phyloP scores from a whole-genome alignment of 1,140 invertebrate genomes.

The Aphidius gifuensis region DNA sequence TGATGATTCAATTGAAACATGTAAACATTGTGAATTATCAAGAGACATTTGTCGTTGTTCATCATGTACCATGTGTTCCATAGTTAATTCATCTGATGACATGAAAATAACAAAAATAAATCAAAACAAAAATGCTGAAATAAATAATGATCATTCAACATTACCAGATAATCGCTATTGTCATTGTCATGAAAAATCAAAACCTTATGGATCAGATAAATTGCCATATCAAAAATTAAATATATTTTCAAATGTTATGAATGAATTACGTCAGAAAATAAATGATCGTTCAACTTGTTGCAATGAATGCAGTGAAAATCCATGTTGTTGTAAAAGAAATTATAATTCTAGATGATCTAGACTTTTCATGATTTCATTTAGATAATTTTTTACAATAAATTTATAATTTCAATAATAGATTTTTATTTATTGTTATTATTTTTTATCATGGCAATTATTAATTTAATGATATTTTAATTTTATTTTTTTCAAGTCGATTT shows the following conservation, averaged over 20 bases:
- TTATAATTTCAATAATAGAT: too few relatives aligned
- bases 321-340: conserved; percentile 30
- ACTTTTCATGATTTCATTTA: too few relatives aligned
- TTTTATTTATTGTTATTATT: too few relatives aligned
- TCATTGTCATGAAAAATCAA: conserved; percentile 24
- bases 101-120: conserved; percentile 32
- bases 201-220: conserved; percentile 26
- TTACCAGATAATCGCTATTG: conserved; percentile 17
- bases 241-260: conserved; percentile 41
- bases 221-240: conserved; percentile 34
- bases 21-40: conserved; percentile 27
- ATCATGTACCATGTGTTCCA: neutral
- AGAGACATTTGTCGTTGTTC: conserved; percentile 29
- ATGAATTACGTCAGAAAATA: conserved; percentile 40
- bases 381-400: too few relatives aligned
- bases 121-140: conserved; percentile 30
- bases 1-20: conserved; percentile 27
- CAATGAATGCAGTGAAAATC: conserved; percentile 26
- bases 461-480: too few relatives aligned
- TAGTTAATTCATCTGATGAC: conserved; percentile 27
- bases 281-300: conserved; percentile 28
- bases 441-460: too few relatives aligned
- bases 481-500: too few relatives aligned
- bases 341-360: too few relatives aligned
- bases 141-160: conserved; percentile 7